Evolutionary conservation across 1,140 invertebrate species (phyloP), one percentile per base, ranked within the genome.

Genomic region (Drosophila erecta): DNA sequence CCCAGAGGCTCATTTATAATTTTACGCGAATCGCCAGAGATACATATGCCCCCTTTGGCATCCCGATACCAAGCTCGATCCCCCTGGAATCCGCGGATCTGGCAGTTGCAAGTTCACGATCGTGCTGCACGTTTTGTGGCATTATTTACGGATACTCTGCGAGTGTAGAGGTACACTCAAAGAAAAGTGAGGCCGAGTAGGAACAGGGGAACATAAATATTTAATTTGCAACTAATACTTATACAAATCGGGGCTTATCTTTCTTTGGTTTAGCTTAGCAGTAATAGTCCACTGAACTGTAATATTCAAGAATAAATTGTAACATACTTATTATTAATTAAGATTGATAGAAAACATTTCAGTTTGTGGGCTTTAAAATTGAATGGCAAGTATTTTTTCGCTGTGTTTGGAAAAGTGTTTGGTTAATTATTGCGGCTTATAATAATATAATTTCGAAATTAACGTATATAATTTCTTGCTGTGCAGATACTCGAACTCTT

Each of bases 121-220:
- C 81, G 81, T 80, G 81, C 76, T 58, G 81, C 81, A 85, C 81
- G 81, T 84, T 84, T 84, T 66, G 76, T 59, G 66, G 81, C 66
- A 76, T 85, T 84, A 85, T 84, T 84, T 85, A 80, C 81, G 81
- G 67, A 79, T 69, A 51, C 56, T 51, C 43, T 56, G 33, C 17
- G 15, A 35, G n/a, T 46, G 17, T n/a, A 67, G 35, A 49, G 15
- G 11, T 11, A 4, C 47, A 71, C 50, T 24, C n/a, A 35, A 5
- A 56, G 37, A 47, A 38, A 44, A 44, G 10, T 14, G 37, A 3
- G 11, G 12, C 37, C 4, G 1, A 5, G 3, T 38, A 38, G 37
- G 14, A 4, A 4, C 1, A 14, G 37, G 12, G 14, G 4, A 37
- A 8, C 0, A 12, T 12, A 11, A 14, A 14, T 14, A 37, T 3